Conservation (phyloP, 2,888 invertebrate genomes). For the Pediacus dermestoides region DNA sequence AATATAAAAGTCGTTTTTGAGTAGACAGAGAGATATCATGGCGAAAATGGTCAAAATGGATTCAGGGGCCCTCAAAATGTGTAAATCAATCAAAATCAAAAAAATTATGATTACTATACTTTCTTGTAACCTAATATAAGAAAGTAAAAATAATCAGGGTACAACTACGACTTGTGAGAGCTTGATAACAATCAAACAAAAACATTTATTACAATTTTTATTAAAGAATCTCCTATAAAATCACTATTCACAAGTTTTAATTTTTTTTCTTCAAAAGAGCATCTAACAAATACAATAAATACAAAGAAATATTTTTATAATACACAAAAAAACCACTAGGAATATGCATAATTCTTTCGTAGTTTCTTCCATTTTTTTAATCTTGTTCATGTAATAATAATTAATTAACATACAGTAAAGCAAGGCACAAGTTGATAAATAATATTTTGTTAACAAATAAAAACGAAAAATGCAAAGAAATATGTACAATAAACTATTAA, state of each 20-base stretch:
- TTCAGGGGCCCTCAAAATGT: too few relatives aligned
- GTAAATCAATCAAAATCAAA: too few relatives aligned
- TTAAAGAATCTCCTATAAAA: conserved; percentile 37
- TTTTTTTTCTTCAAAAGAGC: conserved; percentile 22
- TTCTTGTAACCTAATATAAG: too few relatives aligned
- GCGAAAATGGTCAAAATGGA: too few relatives aligned
- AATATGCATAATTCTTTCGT: too few relatives aligned
- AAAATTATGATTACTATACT: too few relatives aligned
- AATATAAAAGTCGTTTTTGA: too few relatives aligned
- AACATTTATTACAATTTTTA: conserved; percentile 21
- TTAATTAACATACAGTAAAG: conserved; percentile 33
- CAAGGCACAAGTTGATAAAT: conserved; percentile 41
- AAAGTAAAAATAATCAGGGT: too few relatives aligned
- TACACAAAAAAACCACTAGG: conserved; percentile 27
- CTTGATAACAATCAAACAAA: neutral
- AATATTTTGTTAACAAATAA: conserved; percentile 18
- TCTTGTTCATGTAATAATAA: conserved; percentile 31
- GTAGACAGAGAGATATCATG: too few relatives aligned
- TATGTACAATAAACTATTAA: conserved; percentile 16
- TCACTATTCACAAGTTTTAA: conserved; percentile 36
- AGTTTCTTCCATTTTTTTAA: too few relatives aligned
- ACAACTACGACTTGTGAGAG: neutral
- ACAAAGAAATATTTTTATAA: conserved; percentile 42
- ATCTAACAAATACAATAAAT: conserved; percentile 40
- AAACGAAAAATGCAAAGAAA: conserved; percentile 18